Base-by-base conservation (phyloP, 2,797 vertebrate species). In the Bradypus variegatus region DNA sequence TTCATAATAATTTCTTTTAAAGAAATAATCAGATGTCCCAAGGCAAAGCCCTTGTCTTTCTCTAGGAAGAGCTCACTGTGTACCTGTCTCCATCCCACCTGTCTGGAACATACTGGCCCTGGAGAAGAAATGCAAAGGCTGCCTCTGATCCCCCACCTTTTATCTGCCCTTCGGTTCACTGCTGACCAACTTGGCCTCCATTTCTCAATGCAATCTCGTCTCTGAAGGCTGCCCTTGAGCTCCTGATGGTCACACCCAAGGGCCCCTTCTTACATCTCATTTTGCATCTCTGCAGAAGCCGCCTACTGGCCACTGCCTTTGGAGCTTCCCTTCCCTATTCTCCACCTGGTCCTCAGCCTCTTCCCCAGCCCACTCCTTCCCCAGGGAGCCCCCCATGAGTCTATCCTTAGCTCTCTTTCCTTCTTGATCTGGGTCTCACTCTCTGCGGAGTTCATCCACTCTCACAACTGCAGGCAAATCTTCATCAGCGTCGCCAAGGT, bases 371-470 rank as follows among this genome's bases (percentile, higher is more conserved):
- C 55, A 15, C 18, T 15, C 72, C 75, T 9, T 83, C 33, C 45
- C 16, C 16, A 23, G 6, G 25, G 2, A 25, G 4, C n/a, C 38
- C n/a, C 38, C 67, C 15, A 0, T 9, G 12, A 11, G n/a, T 8
- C 83, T 41, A 18, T 38, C 67, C n/a, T 21, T 41, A 38, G 38
- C 77, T 53, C n/a, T 41, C 41, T 58, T 62, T 83, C 50, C 76
- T 76, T 36, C 58, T 45, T 16, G 38, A 81, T 36, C 19, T 31
- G 64, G 67, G 78, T 33, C 36, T 65, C 23, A 53, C 75, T 55
- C 73, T 62, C n/a, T 21, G 19, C 25, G 2, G 4, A 58, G 21
- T 8, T n/a, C 58, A 41, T 9, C 48, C 15, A 65, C 33, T 21
- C 6, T 65, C 65, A 62, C 21, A 14, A 82, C 69, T 29, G 77